Evolutionary conservation across 2,797 vertebrate species (phyloP).

Genomic region (Coluber constrictor): DNA sequence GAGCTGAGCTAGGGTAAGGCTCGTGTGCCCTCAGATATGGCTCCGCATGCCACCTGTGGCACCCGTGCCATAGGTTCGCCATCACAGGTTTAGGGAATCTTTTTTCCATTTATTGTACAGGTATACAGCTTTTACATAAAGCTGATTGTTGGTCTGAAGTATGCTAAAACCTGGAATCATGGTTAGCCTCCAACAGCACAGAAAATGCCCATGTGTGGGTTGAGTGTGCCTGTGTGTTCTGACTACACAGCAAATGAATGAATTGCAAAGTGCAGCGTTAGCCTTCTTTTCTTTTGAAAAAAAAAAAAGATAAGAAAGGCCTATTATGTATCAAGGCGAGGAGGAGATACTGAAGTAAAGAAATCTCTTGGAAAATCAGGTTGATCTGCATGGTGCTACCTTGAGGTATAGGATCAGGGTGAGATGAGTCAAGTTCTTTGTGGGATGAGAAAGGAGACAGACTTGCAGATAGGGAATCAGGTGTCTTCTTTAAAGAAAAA

Average conservation of each 20-base stretch:
- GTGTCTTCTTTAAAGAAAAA: neutral
- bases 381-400: conserved; percentile 1
- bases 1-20: too few species aligned
- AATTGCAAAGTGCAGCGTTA: neutral
- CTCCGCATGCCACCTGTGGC: too few species aligned
- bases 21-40: too few species aligned
- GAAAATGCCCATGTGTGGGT: neutral
- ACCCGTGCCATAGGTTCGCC: too few species aligned
- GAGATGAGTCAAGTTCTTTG: conserved; percentile 2
- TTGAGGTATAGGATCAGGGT: conserved; percentile 19
- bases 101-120: neutral
- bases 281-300: neutral
- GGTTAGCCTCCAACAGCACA: too few species aligned
- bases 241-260: neutral
- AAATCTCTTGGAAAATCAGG: conserved; percentile 26
- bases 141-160: neutral
- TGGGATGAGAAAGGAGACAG: conserved; percentile 35
- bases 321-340: neutral
- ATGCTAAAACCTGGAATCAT: neutral
- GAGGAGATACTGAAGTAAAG: conserved; percentile 10
- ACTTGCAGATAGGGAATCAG: neutral
- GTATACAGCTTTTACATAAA: neutral
- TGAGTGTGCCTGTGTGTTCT: neutral
- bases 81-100: neutral
- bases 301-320: conserved; percentile 25